Conservation (phyloP, 2,113 vertebrate genomes). For the Tragelaphus imberbis region DNA sequence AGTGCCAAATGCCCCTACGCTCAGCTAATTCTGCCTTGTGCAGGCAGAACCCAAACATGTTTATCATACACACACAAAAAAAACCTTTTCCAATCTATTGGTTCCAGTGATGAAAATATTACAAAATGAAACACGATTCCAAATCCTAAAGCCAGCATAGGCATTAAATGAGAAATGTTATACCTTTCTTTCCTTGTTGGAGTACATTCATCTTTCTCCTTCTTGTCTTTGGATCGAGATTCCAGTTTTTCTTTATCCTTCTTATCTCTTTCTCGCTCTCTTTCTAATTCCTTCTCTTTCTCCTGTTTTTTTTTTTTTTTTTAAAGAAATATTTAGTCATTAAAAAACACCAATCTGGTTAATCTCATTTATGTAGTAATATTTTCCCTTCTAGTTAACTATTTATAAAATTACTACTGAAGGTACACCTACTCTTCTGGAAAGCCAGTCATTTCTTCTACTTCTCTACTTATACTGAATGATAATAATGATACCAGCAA, state of each 20-base stretch:
- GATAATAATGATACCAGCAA: not conserved
- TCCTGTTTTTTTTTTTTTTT: slow-evolving; percentile 77
- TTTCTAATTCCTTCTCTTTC: slow-evolving; percentile 95
- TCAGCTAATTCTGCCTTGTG: slow-evolving; percentile 30
- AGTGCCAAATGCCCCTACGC: not conserved
- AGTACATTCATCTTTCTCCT: slow-evolving; percentile 92
- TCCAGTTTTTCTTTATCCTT: slow-evolving; percentile 94
- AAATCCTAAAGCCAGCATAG: not conserved
- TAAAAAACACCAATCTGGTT: not conserved
- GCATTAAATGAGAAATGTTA: not conserved
- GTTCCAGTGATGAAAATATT: not conserved
- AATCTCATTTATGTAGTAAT: not conserved
- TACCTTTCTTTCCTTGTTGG: slow-evolving; percentile 96
- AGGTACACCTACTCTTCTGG: not conserved
- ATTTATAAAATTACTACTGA: slow-evolving; percentile 10
- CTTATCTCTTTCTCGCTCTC: slow-evolving; percentile 94
- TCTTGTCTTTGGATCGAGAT: slow-evolving; percentile 91
- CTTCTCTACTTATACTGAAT: not conserved
- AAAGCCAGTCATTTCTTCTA: not conserved
- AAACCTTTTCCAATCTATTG: not conserved
- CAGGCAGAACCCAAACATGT: not conserved
- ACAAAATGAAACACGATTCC: slow-evolving; percentile 9
- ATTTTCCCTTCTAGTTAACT: not conserved
- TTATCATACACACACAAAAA: not conserved
- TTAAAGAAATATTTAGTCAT: slow-evolving; percentile 13